Conservation (phyloP, 92 coral and sea anemone species). For the Zoanthus gigantus region DNA sequence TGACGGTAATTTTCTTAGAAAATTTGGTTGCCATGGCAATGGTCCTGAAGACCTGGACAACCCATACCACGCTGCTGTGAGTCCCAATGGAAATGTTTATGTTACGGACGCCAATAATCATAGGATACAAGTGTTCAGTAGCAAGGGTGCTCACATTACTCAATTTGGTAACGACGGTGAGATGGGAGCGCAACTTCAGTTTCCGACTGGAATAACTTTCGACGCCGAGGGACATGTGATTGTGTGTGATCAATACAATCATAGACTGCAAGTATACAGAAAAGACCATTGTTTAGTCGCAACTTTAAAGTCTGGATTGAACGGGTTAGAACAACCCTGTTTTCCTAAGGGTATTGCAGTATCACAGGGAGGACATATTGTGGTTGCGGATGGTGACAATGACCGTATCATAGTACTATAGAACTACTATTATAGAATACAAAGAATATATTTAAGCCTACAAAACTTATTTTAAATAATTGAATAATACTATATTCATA, state of each 20-base stretch:
- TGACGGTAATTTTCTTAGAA: constrained; percentile 78
- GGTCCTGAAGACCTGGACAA: constrained; percentile 76
- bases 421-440: background rate
- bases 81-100: constrained; percentile 78
- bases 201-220: constrained; percentile 97
- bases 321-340: constrained; percentile 79
- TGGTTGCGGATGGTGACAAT: constrained; percentile 96
- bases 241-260: constrained; percentile 97
- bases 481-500: too few relatives aligned
- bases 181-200: constrained; percentile 75
- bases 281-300: constrained; percentile 75
- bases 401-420: constrained; percentile 86
- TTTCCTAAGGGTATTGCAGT: constrained; percentile 98
- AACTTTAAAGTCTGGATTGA: constrained; percentile 75
- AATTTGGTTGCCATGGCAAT: constrained; percentile 87
- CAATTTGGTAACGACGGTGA: constrained; percentile 70
- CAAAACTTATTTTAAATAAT: too few relatives aligned
- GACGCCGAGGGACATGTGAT: constrained; percentile 93
- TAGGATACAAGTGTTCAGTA: constrained; percentile 89
- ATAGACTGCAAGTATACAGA: constrained; percentile 85
- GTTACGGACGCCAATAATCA: constrained; percentile 97
- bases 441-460: background rate
- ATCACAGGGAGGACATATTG: constrained; percentile 80
- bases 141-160: constrained; percentile 77
- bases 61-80: constrained; percentile 89